Evolutionary conservation across 2,113 vertebrate species (phyloP), one percentile per base, ranked within the genome.

Genomic region (Smithornis capensis): DNA sequence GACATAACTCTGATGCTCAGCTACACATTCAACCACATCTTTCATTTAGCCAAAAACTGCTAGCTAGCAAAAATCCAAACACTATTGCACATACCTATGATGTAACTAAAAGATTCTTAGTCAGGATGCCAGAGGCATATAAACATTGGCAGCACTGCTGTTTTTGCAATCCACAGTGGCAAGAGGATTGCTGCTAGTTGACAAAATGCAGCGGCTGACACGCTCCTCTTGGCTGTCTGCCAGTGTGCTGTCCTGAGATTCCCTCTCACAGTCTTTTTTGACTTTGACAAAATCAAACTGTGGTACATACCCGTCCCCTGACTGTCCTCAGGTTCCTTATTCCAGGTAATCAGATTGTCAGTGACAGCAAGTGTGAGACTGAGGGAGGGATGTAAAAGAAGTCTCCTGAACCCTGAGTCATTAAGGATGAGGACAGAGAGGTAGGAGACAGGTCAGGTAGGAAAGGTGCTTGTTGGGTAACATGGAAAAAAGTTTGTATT

Each of bases 91-190:
- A 87, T 42, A 91, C 47, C 64, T 92, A 28, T 96, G 89, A 90
- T 89, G 79, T 76, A 93, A 92, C 35, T 7, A 21, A 78, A 82
- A 79, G 42, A 38, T 68, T 82, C 87, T 70, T 35, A 71, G 83
- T 93, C 77, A 50, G 88, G 79, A 35, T 88, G 88, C 92, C 93
- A 94, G 81, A 91, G 71, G 75, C 79, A 25, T 67, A 45, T 40
- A 94, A 96, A 92, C 93, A 92, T 86, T 97, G 95, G 86, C 94
- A 95, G 56, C 24, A 37, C 33, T 65, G 78, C 89, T 1, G 59
- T 31, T 92, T 94, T 79, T 92, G 83, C 84, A 96, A 68, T 37
- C 67, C 83, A 60, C 2, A 6, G 59, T 45, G 77, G 62, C 83
- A 74, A 82, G 81, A 84, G 85, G 63, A 89, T 87, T 78, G 74